A percentile compares a stretch with the other conserved stretches of the same genome.
Evolutionary conservation across 2,113 vertebrate species (phyloP).

Genomic region (Gobius niger): DNA sequence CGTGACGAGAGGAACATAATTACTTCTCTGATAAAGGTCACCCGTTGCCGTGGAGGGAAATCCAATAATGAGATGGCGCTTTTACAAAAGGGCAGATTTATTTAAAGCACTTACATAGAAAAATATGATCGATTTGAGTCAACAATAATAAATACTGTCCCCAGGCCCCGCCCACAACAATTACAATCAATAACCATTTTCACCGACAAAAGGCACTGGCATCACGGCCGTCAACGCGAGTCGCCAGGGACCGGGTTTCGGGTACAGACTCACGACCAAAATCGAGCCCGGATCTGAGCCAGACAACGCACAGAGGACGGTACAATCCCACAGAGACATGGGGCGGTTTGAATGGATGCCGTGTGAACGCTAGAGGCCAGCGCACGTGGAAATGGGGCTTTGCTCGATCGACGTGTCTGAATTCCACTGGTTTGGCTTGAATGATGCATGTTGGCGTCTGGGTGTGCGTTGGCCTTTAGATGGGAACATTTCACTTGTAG

Average conservation of each 20-base stretch:
- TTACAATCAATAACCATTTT: constrained; percentile 81
- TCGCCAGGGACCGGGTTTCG: constrained; percentile 12
- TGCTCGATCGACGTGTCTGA: no score
- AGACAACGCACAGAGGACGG: neutral
- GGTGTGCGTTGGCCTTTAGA: no score
- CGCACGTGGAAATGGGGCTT: no score
- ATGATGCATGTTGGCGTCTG: no score
- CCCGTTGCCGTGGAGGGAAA: neutral
- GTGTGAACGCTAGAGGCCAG: no score
- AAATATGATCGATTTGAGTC: constrained; percentile 83
- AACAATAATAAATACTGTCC: constrained; percentile 79
- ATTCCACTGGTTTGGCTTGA: no score
- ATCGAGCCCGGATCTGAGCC: neutral
- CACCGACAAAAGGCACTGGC: constrained; percentile 81
- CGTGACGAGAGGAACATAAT: no score
- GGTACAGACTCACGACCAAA: neutral
- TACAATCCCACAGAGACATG: no score
- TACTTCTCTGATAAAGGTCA: no score
- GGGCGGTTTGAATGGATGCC: no score
- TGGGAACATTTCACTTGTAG: no score
- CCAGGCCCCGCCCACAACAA: constrained; percentile 72
- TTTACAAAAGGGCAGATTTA: constrained; percentile 79
- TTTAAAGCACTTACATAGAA: constrained; percentile 84
- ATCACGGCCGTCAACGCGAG: constrained; percentile 72
- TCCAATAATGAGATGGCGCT: constrained; percentile 14